Evolutionary conservation across 2,797 vertebrate species (phyloP).

Genomic region (Anguilla megastoma): DNA sequence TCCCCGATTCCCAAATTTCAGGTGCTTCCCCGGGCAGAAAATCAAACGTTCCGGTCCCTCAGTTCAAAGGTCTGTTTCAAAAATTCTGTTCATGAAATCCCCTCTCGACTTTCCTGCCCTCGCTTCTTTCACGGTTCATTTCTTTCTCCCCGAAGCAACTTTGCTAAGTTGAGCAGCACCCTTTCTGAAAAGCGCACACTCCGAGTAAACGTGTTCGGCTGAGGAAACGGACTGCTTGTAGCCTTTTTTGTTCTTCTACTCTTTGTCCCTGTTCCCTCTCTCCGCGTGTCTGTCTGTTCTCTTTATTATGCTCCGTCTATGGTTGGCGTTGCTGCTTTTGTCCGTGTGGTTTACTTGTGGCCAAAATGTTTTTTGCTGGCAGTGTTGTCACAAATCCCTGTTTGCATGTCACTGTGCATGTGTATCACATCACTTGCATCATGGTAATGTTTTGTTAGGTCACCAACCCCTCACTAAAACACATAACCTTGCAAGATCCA

Average conservation of each 20-base stretch:
- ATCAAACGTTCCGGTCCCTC: conserved; percentile 45
- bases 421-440: conserved; percentile 34
- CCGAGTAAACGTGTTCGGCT: conserved; percentile 47
- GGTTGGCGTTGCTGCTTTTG: conserved; percentile 39
- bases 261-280: conserved; percentile 26
- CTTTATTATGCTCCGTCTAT: conserved; percentile 40
- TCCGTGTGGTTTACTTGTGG: conserved; percentile 49
- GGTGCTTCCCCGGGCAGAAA: conserved; percentile 54
- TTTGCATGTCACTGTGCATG: conserved; percentile 54
- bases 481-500: conserved; percentile 17
- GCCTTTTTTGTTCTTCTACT: conserved; percentile 41
- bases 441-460: not conserved
- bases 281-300: conserved; percentile 23
- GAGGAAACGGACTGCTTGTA: conserved; percentile 56
- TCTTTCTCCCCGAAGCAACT: conserved; percentile 43
- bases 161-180: conserved; percentile 40
- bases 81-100: conserved; percentile 41
- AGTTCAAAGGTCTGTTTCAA: conserved; percentile 61
- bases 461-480: not conserved
- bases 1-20: conserved; percentile 45
- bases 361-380: conserved; percentile 47
- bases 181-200: conserved; percentile 50
- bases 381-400: conserved; percentile 38
- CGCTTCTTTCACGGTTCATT: conserved; percentile 30
- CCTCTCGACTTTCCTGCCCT: conserved; percentile 35